phyloP scores from a whole-genome alignment of 2,113 vertebrate species.

The Lepisosteus oculatus region DNA sequence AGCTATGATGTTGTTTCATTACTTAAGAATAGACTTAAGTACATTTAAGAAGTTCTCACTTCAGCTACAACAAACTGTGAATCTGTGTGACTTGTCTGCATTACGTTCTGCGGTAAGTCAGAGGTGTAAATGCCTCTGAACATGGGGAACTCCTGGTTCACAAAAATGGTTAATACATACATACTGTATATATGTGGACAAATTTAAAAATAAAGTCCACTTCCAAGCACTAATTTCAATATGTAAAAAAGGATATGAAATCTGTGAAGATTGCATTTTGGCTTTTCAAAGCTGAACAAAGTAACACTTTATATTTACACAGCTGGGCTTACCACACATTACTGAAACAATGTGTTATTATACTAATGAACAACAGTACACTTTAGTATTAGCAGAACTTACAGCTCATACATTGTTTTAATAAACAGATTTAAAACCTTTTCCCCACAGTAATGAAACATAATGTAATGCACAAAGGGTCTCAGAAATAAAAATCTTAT shows the following conservation, averaged over 20 bases:
- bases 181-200: too few species aligned
- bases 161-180: too few species aligned
- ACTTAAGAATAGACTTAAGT: too few species aligned
- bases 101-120: too few species aligned
- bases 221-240: neutral
- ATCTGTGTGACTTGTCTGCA: too few species aligned
- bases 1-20: too few species aligned
- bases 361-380: constrained; percentile 16
- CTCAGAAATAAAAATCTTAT: neutral
- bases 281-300: constrained; percentile 21
- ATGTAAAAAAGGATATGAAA: constrained; percentile 14
- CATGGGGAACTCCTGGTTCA: too few species aligned
- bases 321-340: constrained; percentile 13
- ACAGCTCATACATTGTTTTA: constrained; percentile 19
- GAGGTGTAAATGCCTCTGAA: too few species aligned
- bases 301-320: constrained; percentile 24
- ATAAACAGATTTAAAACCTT: constrained; percentile 6
- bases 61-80: too few species aligned
- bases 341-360: constrained; percentile 12
- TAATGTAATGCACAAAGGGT: neutral
- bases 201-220: constrained; percentile 9
- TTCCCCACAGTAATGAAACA: neutral
- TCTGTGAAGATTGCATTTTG: constrained; percentile 13
- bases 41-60: too few species aligned
- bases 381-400: constrained; percentile 13